Percentiles rank a stretch among this genome's conserved stretches.
phyloP scores from a whole-genome alignment of 2,797 vertebrate species.

The Coregonus ussuriensis region DNA sequence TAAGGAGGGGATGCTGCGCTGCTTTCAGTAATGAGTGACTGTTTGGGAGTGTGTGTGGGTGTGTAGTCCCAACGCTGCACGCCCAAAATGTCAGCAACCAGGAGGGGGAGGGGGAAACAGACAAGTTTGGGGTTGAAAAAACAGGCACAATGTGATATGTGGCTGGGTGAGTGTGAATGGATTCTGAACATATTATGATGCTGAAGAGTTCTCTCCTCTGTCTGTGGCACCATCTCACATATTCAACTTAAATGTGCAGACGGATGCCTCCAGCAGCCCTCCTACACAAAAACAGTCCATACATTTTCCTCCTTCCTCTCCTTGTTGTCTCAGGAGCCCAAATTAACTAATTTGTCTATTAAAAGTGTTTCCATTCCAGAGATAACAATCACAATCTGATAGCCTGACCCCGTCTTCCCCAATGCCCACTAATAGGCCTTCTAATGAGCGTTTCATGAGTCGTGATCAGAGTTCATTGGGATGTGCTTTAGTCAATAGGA shows the following conservation, averaged over 20 bases:
- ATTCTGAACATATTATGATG: neutral
- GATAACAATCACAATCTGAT: slow-evolving; percentile 35
- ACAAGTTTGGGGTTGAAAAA: neutral
- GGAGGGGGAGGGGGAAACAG: slow-evolving; percentile 5
- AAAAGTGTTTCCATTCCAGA: slow-evolving; percentile 31
- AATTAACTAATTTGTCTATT: slow-evolving; percentile 3
- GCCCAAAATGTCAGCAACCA: slow-evolving; percentile 40
- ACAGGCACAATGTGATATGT: neutral
- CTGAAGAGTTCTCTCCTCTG: neutral
- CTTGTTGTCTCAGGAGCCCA: slow-evolving; percentile 3
- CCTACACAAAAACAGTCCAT: neutral
- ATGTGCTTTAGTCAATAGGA: slow-evolving; percentile 49
- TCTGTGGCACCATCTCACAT: neutral
- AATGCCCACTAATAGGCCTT: slow-evolving; percentile 47
- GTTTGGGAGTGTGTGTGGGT: neutral
- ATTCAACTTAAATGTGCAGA: slow-evolving; percentile 18
- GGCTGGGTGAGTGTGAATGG: neutral
- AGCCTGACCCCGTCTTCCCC: slow-evolving; percentile 49
- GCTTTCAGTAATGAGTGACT: slow-evolving; percentile 40
- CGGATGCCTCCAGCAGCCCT: slow-evolving; percentile 12
- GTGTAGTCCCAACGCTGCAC: slow-evolving; percentile 30
- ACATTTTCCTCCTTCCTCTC: neutral
- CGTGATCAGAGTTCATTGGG: slow-evolving; percentile 62
- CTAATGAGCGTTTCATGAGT: slow-evolving; percentile 69
- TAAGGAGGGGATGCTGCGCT: slow-evolving; percentile 44